Conservation (phyloP, 2,113 vertebrate species). For the Arvicanthis niloticus region DNA sequence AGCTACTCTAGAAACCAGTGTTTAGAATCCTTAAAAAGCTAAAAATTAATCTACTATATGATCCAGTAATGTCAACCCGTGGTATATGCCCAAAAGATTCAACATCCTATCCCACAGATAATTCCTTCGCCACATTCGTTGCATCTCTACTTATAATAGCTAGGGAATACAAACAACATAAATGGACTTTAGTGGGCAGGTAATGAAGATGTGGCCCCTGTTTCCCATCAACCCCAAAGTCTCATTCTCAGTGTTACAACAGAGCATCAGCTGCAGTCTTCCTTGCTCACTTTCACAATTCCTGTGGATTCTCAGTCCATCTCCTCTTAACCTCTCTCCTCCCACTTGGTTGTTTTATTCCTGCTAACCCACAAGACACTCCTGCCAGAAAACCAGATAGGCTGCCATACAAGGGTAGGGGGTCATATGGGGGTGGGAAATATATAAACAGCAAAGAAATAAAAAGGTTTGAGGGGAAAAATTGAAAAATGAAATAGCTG, state of each 20-base stretch:
- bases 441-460: not conserved
- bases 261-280: not conserved
- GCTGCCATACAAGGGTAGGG: not conserved
- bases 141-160: not conserved
- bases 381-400: too few relatives aligned
- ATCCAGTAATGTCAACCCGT: not conserved
- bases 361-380: not conserved
- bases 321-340: too few relatives aligned
- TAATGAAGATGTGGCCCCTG: not conserved
- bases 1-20: not conserved
- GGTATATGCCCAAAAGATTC: too few relatives aligned
- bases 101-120: not conserved
- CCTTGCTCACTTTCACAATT: not conserved
- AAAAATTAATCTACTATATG: not conserved
- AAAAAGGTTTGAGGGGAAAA: too few relatives aligned
- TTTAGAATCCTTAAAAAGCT: not conserved
- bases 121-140: too few relatives aligned
- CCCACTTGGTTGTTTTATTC: too few relatives aligned
- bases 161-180: not conserved
- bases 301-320: too few relatives aligned
- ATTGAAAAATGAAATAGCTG: too few relatives aligned
- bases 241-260: not conserved
- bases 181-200: too few relatives aligned
- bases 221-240: not conserved
- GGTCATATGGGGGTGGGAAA: not conserved